Percentiles rank a stretch among this genome's conserved stretches.
These are phyloP conservation scores for Hemicrepidius hirtus DNA, from an alignment of 2,888 invertebrate species.

Conservation along the genomic window DNA sequence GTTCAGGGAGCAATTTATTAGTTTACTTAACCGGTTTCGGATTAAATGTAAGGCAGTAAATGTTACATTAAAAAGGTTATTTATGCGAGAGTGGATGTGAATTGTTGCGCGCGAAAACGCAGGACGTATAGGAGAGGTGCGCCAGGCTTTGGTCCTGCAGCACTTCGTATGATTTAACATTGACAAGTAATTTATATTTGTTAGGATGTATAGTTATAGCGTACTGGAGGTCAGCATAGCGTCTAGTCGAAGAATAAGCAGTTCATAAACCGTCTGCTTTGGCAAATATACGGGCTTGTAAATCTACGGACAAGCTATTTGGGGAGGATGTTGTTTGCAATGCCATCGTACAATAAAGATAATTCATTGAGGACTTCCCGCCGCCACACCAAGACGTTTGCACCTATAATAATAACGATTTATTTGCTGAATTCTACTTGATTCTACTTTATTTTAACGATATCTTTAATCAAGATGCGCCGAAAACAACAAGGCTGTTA, in stretches of 20 bases:
- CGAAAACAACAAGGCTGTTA: constrained; percentile 56
- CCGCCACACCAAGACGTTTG: constrained; percentile 46
- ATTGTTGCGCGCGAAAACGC: constrained; percentile 54
- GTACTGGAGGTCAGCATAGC: constrained; percentile 45
- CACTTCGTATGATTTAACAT: constrained; percentile 54
- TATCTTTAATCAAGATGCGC: constrained; percentile 59
- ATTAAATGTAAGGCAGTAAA: constrained; percentile 63
- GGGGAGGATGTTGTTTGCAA: constrained; percentile 53
- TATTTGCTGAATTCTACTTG: constrained; percentile 53
- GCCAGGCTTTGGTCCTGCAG: constrained; percentile 41
- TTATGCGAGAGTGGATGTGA: constrained; percentile 59
- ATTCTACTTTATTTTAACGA: constrained; percentile 59
- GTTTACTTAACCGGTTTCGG: constrained; percentile 63
- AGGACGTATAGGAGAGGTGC: constrained; percentile 39
- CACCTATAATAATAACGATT: constrained; percentile 54
- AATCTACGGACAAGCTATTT: constrained; percentile 54
- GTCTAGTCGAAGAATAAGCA: constrained; percentile 49
- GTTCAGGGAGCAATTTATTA: constrained; percentile 59
- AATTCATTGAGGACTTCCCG: constrained; percentile 52
- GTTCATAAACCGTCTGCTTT: constrained; percentile 55
- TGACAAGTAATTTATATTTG: constrained; percentile 56
- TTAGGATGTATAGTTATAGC: constrained; percentile 50
- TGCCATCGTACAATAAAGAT: constrained; percentile 53
- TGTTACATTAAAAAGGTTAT: constrained; percentile 64
- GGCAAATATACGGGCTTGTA: constrained; percentile 56